Evolutionary conservation across 2,888 invertebrate genomes (phyloP).

Genomic region (Prosapia bicincta): DNA sequence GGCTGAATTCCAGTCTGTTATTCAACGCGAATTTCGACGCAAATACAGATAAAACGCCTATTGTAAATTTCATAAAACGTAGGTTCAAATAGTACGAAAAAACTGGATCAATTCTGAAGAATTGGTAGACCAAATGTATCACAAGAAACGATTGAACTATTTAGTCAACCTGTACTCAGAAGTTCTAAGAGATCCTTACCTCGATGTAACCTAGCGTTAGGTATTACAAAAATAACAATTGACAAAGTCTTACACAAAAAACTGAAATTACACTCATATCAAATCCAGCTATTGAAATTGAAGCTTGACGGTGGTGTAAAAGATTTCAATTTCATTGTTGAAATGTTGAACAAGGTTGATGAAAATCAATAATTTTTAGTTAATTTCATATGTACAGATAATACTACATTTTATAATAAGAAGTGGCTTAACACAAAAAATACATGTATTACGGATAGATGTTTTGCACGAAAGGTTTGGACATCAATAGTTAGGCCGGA

Average conservation of each 20-base stretch:
- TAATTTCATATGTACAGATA: neutral
- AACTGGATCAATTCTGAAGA: constrained; percentile 1
- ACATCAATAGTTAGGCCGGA: neutral
- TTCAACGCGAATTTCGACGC: neutral
- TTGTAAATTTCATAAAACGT: neutral
- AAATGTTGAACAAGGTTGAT: neutral
- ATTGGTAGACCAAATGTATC: neutral
- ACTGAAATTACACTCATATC: neutral
- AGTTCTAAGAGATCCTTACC: neutral
- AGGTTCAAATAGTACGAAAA: neutral
- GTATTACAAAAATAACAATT: neutral
- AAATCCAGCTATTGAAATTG: neutral
- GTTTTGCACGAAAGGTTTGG: neutral
- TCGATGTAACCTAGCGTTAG: neutral
- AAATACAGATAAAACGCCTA: neutral
- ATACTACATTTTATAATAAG: neutral
- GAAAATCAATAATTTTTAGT: neutral
- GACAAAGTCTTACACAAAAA: too few relatives aligned
- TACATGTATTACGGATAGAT: neutral
- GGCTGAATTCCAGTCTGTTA: neutral
- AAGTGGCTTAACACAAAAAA: too few relatives aligned
- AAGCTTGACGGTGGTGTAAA: neutral
- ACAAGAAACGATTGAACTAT: neutral
- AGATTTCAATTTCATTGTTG: neutral
- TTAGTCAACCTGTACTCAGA: neutral